Base-by-base conservation (phyloP, 1,140 invertebrate species). In the Helicoverpa zea region DNA sequence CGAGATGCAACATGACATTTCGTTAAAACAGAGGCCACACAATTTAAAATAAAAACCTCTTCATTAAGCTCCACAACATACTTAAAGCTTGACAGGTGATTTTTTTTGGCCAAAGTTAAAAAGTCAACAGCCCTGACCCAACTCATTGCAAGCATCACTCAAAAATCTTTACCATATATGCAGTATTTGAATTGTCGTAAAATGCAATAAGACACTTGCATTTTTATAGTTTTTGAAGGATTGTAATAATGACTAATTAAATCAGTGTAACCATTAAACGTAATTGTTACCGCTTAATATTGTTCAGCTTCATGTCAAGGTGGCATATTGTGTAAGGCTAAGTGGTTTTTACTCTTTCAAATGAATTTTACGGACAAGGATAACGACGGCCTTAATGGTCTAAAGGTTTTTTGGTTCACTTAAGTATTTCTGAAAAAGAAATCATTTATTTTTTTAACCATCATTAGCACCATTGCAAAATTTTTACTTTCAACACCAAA, bases 331-430 rank as follows among this genome's bases (percentile, higher is more conserved):
- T 76, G 73, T 23, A 76, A 76, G 11, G 59, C 54, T 35, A 75
- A 61, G 73, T 76, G 43, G 73, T 58, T 76, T 76, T 51, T 63
- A 61, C 56, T 72, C 23, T 72, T 72, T 52, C 68, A 72, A 30
- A 47, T 63, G 56, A 47, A 35, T 76, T 76, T 76, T 73, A 58
- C 18, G 70, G 70, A 43, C 70, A 72, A 72, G 68, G 70, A 56
- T 73, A 73, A 29, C 14, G 54, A 58, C n/a, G 70, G 29, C 51
- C 30, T 73, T 43, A 54, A 72, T 12, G 7, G 70, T 29, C 52
- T 73, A 54, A 13, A 49, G 18, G 30, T 72, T 72, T 72, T 54
- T 52, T 52, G 18, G 35, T 56, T 10, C 4, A 35, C 59, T 29
- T 30, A 64, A 64, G 35, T 16, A 11, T 4, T 14, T 29, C 29